phyloP scores from a whole-genome alignment of 2,113 vertebrate species.

The Glaucomys volans region DNA sequence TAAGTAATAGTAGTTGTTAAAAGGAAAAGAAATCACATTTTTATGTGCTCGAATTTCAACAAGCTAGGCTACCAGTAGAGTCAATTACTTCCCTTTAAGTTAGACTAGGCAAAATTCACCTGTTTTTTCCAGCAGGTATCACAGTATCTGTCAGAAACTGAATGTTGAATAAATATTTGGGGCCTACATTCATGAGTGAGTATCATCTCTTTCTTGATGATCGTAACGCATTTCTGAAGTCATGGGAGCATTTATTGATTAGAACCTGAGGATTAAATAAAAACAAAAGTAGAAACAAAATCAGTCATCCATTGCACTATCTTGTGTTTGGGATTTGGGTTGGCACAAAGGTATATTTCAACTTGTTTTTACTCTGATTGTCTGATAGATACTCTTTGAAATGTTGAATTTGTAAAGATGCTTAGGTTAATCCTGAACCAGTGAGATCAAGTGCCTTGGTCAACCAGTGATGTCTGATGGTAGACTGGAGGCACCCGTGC shows the following conservation, averaged over 20 bases:
- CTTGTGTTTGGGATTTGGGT: neutral
- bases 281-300: neutral
- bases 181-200: neutral
- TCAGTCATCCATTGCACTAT: neutral
- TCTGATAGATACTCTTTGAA: neutral
- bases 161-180: neutral
- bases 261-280: neutral
- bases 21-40: neutral
- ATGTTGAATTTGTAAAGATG: neutral
- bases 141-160: neutral
- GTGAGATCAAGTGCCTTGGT: neutral
- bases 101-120: neutral
- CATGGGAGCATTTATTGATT: neutral
- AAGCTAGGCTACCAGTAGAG: neutral
- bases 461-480: neutral
- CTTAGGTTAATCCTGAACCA: neutral
- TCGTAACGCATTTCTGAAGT: slow-evolving; percentile 5
- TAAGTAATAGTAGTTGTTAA: neutral
- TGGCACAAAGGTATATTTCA: neutral
- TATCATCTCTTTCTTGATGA: neutral
- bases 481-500: neutral
- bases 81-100: neutral
- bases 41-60: neutral
- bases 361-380: neutral
- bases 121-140: neutral